Conservation (phyloP, 1,140 invertebrate genomes). For the Leptinotarsa lineolata region DNA sequence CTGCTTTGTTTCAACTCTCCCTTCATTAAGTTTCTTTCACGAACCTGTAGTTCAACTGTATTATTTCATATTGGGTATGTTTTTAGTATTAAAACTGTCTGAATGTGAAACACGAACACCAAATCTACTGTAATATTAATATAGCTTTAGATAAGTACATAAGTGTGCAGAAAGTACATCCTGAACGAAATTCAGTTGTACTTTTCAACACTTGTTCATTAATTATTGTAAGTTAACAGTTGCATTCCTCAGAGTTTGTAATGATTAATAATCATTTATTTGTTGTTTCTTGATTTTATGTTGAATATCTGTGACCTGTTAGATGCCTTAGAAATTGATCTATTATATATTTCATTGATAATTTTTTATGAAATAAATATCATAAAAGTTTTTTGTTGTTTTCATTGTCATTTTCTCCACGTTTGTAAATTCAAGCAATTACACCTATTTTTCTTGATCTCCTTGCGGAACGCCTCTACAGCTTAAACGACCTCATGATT, state of each 20-base stretch:
- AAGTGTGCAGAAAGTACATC: background rate
- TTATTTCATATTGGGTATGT: conserved; percentile 1
- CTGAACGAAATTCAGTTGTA: background rate
- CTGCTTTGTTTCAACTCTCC: too few relatives aligned
- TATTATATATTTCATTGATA: conserved; percentile 30
- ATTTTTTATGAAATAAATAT: conserved; percentile 8
- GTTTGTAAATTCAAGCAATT: background rate
- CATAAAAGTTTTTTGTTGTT: background rate
- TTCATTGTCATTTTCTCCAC: background rate
- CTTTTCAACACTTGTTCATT: background rate
- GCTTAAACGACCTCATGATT: too few relatives aligned
- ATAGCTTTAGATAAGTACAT: conserved; percentile 9
- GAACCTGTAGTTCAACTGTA: background rate
- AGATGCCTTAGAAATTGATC: conserved; percentile 43
- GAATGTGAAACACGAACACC: conserved; percentile 26
- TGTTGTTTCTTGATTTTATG: conserved; percentile 34
- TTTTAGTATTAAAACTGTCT: background rate
- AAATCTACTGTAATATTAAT: conserved; percentile 29
- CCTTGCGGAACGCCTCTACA: too few relatives aligned
- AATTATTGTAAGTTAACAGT: background rate
- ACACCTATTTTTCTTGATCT: too few relatives aligned
- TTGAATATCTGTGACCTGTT: conserved; percentile 46
- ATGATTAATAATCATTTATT: conserved; percentile 31
- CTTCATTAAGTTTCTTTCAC: too few relatives aligned
- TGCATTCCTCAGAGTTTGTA: conserved; percentile 32